Conservation (phyloP, 2,888 invertebrate species). For the Chloroclystis v-ata region DNA sequence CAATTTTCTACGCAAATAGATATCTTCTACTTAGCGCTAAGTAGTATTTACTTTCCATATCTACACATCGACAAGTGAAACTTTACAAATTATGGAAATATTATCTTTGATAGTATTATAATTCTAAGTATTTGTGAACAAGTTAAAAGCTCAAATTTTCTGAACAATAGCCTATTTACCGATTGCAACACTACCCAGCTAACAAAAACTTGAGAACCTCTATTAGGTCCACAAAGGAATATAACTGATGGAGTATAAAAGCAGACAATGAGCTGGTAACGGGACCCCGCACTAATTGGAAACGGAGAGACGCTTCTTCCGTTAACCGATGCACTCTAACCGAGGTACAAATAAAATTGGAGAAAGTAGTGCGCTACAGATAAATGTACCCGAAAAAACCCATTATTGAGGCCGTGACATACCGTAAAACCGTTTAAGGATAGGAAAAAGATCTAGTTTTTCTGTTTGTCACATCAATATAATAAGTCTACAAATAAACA, state of each 20-base stretch:
- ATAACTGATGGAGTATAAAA: conserved; percentile 60
- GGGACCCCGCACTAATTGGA: conserved; percentile 71
- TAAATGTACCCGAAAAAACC: background rate
- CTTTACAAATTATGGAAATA: no score
- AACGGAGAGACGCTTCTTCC: conserved; percentile 63
- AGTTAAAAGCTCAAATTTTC: conserved; percentile 2
- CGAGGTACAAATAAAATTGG: conserved; percentile 20
- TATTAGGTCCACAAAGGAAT: conserved; percentile 66
- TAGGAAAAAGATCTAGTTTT: no score
- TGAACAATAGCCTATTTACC: conserved; percentile 26
- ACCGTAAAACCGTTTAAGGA: background rate
- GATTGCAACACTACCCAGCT: conserved; percentile 47
- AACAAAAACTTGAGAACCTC: conserved; percentile 59
- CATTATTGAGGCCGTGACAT: background rate
- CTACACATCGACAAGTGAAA: no score
- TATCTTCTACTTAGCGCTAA: no score
- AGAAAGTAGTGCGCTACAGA: conserved; percentile 11
- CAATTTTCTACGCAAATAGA: no score
- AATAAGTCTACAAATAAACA: no score
- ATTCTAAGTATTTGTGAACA: background rate
- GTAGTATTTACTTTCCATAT: no score
- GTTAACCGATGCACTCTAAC: conserved; percentile 47
- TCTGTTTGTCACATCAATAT: no score
- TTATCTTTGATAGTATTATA: no score
- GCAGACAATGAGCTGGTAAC: conserved; percentile 70